These are phyloP conservation scores for Smittia aterrima DNA, from an alignment of 2,888 invertebrate species.

Conservation along the genomic window DNA sequence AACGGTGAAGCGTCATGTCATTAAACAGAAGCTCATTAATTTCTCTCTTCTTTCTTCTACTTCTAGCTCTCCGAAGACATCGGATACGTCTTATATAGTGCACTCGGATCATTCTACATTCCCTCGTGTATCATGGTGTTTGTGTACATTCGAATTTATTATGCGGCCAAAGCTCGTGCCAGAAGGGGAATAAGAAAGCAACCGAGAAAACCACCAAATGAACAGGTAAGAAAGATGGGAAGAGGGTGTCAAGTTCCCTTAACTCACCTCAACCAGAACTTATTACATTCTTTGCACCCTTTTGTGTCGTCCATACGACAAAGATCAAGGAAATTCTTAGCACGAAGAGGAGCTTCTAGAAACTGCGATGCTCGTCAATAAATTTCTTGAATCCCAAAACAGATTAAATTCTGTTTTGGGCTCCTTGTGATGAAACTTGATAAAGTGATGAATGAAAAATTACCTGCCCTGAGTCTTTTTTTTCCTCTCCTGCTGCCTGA, in stretches of 20 bases:
- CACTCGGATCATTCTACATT: constrained; percentile 98
- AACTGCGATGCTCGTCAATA: no score
- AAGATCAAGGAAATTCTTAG: no score
- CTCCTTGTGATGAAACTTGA: not conserved
- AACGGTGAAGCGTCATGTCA: no score
- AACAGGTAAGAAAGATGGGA: constrained; percentile 50
- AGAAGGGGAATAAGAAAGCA: constrained; percentile 82
- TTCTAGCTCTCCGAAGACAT: constrained; percentile 91
- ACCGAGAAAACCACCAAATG: constrained; percentile 59
- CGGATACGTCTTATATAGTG: constrained; percentile 97
- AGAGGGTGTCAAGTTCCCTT: not conserved
- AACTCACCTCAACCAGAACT: not conserved
- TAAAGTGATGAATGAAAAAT: constrained; percentile 1
- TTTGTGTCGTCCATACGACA: no score
- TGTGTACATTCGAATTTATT: constrained; percentile 98
- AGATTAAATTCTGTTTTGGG: no score
- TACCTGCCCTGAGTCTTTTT: not conserved
- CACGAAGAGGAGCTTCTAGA: no score
- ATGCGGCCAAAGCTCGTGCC: constrained; percentile 89
- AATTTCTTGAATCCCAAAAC: no score
- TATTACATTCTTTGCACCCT: not conserved
- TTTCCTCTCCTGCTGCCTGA: no score
- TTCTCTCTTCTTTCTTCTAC: constrained; percentile 46
- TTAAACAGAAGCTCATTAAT: constrained; percentile 10
- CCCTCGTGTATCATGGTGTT: constrained; percentile 99